Percentiles rank a stretch among this genome's conserved stretches.
phyloP scores from a whole-genome alignment of 1,140 invertebrate genomes.

The Glomeris maerens region DNA sequence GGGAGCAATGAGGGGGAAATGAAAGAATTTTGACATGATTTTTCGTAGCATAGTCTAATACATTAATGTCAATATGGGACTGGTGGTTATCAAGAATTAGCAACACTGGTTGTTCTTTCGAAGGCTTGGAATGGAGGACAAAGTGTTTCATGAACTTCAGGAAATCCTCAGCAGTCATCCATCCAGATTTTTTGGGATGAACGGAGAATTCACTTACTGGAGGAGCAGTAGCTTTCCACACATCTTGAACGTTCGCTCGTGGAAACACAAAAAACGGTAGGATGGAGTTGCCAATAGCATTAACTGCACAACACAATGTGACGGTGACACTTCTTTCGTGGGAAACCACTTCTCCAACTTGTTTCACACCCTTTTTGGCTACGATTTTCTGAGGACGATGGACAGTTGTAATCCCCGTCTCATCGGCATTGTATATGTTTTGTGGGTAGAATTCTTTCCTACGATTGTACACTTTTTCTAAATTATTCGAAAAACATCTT shows the following conservation, averaged over 20 bases:
- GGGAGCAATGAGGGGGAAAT: slow-evolving; percentile 15
- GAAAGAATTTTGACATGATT: slow-evolving; percentile 18
- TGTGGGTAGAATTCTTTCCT: slow-evolving; percentile 8
- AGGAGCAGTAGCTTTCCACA: not conserved
- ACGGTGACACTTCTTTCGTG: slow-evolving; percentile 13
- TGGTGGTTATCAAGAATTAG: slow-evolving; percentile 15
- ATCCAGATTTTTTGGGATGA: not conserved
- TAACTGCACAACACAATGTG: slow-evolving; percentile 11
- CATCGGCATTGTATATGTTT: slow-evolving; percentile 16
- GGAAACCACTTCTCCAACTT: slow-evolving; percentile 14
- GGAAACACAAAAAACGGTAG: slow-evolving; percentile 18
- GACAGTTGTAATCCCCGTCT: slow-evolving; percentile 17
- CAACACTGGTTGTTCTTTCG: slow-evolving; percentile 8
- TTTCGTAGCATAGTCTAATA: slow-evolving; percentile 16
- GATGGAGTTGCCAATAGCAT: slow-evolving; percentile 14
- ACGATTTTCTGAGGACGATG: slow-evolving; percentile 15
- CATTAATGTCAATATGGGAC: slow-evolving; percentile 12
- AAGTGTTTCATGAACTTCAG: slow-evolving; percentile 5
- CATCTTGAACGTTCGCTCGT: slow-evolving; percentile 11
- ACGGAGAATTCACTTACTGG: not conserved
- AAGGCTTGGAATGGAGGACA: slow-evolving; percentile 3
- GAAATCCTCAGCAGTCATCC: slow-evolving; percentile 6
- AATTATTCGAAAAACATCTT: slow-evolving; percentile 21
- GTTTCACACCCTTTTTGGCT: slow-evolving; percentile 10
- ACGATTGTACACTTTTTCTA: not conserved